These are phyloP conservation scores for Zaprionus inermis DNA, from an alignment of 1,140 invertebrate species.

Conservation along the genomic window DNA sequence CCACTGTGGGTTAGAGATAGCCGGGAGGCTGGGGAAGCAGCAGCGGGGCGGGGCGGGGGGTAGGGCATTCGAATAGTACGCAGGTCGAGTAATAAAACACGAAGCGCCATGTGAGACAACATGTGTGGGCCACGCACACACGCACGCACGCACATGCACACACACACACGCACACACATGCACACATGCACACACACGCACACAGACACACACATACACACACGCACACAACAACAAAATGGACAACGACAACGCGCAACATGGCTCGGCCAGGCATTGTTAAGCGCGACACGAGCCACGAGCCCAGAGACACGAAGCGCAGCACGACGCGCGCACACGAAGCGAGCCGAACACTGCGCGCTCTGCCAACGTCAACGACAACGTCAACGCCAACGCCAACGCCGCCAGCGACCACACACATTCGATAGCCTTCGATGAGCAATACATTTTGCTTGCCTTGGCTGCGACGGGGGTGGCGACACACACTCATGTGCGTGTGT, in stretches of 20 bases:
- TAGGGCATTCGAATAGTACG: conserved; percentile 62
- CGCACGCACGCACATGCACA: conserved; percentile 42
- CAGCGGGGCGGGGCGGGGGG: no score
- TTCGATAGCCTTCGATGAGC: conserved; percentile 82
- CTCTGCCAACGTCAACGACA: conserved; percentile 16
- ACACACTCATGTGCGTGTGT: conserved; percentile 2
- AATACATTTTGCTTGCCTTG: conserved; percentile 82
- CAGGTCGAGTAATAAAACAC: conserved; percentile 81
- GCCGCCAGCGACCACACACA: conserved; percentile 58
- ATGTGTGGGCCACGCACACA: conserved; percentile 55
- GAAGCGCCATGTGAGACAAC: conserved; percentile 66
- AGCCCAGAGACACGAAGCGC: conserved; percentile 6
- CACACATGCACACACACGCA: conserved; percentile 50
- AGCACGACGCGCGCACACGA: neutral
- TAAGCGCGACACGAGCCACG: conserved; percentile 10
- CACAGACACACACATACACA: conserved; percentile 49
- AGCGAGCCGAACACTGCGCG: conserved; percentile 18
- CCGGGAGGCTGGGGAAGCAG: no score
- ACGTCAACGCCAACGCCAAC: conserved; percentile 16
- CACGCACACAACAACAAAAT: conserved; percentile 45
- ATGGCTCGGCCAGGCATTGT: conserved; percentile 69
- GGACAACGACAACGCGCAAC: conserved; percentile 70
- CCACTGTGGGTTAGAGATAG: conserved; percentile 19
- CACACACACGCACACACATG: conserved; percentile 19
- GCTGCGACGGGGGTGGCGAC: conserved; percentile 56